Percentiles rank a stretch among this genome's conserved stretches.
These are phyloP conservation scores for Diabrotica undecimpunctata DNA, from an alignment of 1,140 invertebrate species.

Conservation along the genomic window DNA sequence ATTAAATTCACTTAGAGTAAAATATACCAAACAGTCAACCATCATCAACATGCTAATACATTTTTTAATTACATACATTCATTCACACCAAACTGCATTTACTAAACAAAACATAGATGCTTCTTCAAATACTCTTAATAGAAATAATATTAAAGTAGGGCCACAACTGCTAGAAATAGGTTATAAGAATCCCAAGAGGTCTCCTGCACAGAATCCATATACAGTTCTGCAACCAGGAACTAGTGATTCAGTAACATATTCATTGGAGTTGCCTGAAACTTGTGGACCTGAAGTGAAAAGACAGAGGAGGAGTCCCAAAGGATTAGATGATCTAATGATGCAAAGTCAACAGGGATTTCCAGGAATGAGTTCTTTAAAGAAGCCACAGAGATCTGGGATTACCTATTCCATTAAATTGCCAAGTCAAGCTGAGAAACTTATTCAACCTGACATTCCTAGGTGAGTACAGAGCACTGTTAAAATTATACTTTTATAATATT, in stretches of 20 bases:
- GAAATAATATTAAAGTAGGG: constrained; percentile 24
- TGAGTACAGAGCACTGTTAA: not conserved
- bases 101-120: constrained; percentile 21
- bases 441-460: constrained; percentile 3
- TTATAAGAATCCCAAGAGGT: constrained; percentile 23
- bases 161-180: constrained; percentile 29
- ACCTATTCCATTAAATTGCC: constrained; percentile 13
- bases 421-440: not conserved
- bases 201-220: constrained; percentile 20
- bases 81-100: constrained; percentile 27
- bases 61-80: constrained; percentile 33
- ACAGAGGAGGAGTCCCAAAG: not conserved
- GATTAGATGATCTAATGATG: not conserved
- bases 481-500: too few species aligned
- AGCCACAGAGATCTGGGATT: not conserved
- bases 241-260: constrained; percentile 15
- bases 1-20: constrained; percentile 27
- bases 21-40: constrained; percentile 32
- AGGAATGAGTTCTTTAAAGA: not conserved
- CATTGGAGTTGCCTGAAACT: constrained; percentile 6
- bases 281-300: not conserved
- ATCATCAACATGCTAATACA: constrained; percentile 35
- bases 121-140: constrained; percentile 15
- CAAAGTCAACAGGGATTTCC: not conserved
- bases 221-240: constrained; percentile 21